Evolutionary conservation across 2,888 invertebrate genomes (phyloP).

Genomic region (Oscheius onirici): DNA sequence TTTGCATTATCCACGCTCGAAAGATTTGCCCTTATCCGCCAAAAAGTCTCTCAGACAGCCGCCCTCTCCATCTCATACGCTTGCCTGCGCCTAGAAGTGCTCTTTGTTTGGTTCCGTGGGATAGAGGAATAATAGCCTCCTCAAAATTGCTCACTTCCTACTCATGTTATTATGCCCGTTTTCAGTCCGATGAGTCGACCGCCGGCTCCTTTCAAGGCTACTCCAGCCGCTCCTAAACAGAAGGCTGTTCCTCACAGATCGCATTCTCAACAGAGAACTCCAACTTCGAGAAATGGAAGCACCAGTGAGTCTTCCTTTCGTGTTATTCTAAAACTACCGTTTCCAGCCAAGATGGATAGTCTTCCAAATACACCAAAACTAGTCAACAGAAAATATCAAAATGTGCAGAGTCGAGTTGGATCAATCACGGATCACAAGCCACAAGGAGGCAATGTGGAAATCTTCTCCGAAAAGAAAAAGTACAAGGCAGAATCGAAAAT

Average conservation of each 20-base stretch:
- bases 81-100: not conserved
- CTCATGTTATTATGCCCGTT: not conserved
- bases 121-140: conserved; percentile 19
- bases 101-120: conserved; percentile 26
- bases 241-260: not conserved
- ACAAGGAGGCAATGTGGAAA: conserved; percentile 62
- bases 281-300: conserved; percentile 9
- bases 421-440: conserved; percentile 59
- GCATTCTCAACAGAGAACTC: conserved; percentile 4
- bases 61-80: not conserved
- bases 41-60: not conserved
- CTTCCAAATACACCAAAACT: conserved; percentile 47
- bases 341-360: conserved; percentile 10
- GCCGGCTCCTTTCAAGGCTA: not conserved
- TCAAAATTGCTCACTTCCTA: not conserved
- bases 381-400: conserved; percentile 59
- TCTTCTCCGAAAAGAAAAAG: conserved; percentile 59
- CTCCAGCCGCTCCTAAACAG: not conserved
- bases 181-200: conserved; percentile 27
- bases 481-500: conserved; percentile 56
- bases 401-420: conserved; percentile 58
- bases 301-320: conserved; percentile 4
- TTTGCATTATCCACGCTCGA: not conserved
- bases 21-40: not conserved
- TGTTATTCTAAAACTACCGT: not conserved